These are phyloP conservation scores for Tortrix viridana DNA, from an alignment of 2,888 invertebrate genomes.

Conservation along the genomic window DNA sequence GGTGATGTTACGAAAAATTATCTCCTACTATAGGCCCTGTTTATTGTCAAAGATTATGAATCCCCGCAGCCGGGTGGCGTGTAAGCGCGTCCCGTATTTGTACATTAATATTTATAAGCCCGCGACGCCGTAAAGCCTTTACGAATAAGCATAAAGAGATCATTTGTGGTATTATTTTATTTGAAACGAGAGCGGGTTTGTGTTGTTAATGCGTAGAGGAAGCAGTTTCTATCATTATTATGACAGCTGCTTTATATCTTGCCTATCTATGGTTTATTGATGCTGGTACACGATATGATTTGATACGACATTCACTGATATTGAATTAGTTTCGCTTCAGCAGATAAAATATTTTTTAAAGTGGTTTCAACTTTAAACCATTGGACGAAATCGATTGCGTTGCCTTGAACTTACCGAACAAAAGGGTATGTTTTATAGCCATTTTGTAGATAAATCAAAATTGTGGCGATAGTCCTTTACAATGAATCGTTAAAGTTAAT, in stretches of 20 bases:
- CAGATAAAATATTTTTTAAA: conserved; percentile 16
- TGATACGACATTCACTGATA: conserved; percentile 13
- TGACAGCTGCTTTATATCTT: conserved; percentile 35
- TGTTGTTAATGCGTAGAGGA: conserved; percentile 38
- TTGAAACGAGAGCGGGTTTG: conserved; percentile 34
- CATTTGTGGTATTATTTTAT: conserved; percentile 38
- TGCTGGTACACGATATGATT: conserved; percentile 25
- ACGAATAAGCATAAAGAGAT: conserved; percentile 36
- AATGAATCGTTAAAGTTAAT: conserved; percentile 62
- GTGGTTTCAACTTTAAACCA: conserved; percentile 9
- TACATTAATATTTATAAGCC: conserved; percentile 54
- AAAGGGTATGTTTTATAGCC: conserved; percentile 55
- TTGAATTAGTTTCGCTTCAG: conserved; percentile 21
- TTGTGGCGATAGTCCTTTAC: conserved; percentile 50
- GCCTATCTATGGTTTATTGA: conserved; percentile 26
- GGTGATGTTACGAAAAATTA: conserved; percentile 79
- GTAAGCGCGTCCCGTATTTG: conserved; percentile 48
- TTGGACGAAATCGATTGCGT: conserved; percentile 13
- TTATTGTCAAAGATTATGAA: conserved; percentile 72
- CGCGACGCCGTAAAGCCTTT: conserved; percentile 31
- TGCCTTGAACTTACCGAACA: conserved; percentile 63
- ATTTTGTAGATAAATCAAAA: conserved; percentile 63
- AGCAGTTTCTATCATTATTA: conserved; percentile 38
- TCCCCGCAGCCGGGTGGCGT: conserved; percentile 42
- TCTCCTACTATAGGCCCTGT: conserved; percentile 62